Evolutionary conservation across 2,888 invertebrate species (phyloP).

Genomic region (Lordiphosa fenestrarum): DNA sequence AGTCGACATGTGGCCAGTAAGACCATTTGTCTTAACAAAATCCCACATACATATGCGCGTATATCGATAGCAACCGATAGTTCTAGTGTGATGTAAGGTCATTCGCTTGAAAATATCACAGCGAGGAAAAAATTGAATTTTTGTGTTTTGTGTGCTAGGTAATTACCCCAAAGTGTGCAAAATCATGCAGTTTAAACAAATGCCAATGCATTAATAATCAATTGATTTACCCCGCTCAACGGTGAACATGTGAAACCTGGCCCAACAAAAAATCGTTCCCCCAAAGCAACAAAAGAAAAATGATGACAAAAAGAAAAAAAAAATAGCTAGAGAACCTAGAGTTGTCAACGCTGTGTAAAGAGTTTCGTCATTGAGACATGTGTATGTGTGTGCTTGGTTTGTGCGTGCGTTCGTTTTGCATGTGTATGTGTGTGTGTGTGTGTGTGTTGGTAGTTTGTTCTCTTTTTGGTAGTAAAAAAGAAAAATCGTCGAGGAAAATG

Average conservation of each 20-base stretch:
- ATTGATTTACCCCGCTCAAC: slow-evolving; percentile 1
- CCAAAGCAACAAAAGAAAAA: slow-evolving; percentile 18
- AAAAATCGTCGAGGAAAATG: slow-evolving; percentile 49
- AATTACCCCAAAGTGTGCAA: slow-evolving; percentile 62
- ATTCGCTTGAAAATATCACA: slow-evolving; percentile 74
- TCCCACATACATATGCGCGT: too few relatives aligned
- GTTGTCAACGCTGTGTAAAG: slow-evolving; percentile 69
- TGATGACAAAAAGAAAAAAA: slow-evolving; percentile 6
- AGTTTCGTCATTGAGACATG: slow-evolving; percentile 77
- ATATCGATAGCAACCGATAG: not conserved
- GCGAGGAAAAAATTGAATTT: slow-evolving; percentile 77
- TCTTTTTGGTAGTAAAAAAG: slow-evolving; percentile 58
- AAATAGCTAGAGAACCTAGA: slow-evolving; percentile 57
- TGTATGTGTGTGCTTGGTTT: slow-evolving; percentile 35
- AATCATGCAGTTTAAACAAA: slow-evolving; percentile 39
- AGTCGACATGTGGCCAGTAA: too few relatives aligned
- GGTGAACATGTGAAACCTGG: slow-evolving; percentile 38
- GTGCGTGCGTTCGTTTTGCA: slow-evolving; percentile 50
- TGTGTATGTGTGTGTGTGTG: slow-evolving; percentile 41
- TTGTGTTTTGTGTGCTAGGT: slow-evolving; percentile 79
- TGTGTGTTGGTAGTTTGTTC: slow-evolving; percentile 52
- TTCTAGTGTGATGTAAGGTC: slow-evolving; percentile 70
- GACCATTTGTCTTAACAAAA: too few relatives aligned
- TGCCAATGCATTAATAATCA: slow-evolving; percentile 27
- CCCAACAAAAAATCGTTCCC: slow-evolving; percentile 41